Conservation (phyloP, 2,113 vertebrate genomes). For the Polypterus bichir region DNA sequence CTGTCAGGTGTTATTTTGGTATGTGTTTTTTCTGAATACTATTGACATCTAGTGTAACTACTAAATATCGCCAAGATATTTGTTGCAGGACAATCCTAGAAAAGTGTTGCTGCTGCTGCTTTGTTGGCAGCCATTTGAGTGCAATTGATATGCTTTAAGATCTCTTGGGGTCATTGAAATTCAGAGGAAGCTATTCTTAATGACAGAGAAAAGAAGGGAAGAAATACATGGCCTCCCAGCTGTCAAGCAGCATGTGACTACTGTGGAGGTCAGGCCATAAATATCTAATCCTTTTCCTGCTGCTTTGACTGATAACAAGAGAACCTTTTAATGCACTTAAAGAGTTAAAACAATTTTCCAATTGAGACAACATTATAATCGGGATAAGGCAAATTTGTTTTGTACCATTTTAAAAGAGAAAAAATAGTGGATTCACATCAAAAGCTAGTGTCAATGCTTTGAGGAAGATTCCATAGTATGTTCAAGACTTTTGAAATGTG, state of each 20-base stretch:
- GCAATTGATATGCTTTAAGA: conserved; percentile 74
- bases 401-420: conserved; percentile 4
- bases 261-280: conserved; percentile 50
- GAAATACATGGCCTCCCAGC: conserved; percentile 54
- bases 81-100: conserved; percentile 65
- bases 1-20: no score
- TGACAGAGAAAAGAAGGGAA: conserved; percentile 52
- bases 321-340: conserved; percentile 49
- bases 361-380: conserved; percentile 3
- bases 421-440: not conserved
- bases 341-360: conserved; percentile 19
- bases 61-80: conserved; percentile 59
- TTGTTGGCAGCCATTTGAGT: conserved; percentile 68
- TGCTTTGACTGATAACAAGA: conserved; percentile 57
- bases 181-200: conserved; percentile 64
- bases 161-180: conserved; percentile 76
- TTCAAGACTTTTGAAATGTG: no score
- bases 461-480: no score
- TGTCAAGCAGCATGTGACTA: conserved; percentile 64
- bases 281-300: conserved; percentile 61
- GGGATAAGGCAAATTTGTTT: conserved; percentile 3
- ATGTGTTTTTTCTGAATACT: conserved; percentile 26
- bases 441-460: no score
- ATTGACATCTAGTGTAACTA: conserved; percentile 62
- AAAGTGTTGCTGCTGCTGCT: conserved; percentile 60